Evolutionary conservation across 2,113 vertebrate species (phyloP).

Genomic region (Arvicanthis niloticus): DNA sequence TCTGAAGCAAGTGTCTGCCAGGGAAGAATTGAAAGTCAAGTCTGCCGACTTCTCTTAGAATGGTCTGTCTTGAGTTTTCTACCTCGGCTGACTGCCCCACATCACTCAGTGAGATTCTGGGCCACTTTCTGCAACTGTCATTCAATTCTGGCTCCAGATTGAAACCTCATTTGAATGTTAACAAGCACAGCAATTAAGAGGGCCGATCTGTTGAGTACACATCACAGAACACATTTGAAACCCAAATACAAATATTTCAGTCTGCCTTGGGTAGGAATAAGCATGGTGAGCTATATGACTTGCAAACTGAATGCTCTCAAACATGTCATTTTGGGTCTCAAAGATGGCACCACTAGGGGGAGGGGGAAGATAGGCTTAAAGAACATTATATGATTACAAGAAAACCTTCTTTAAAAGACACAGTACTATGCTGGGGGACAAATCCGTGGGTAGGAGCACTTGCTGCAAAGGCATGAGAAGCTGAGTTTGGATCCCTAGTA

Average conservation of each 20-base stretch:
- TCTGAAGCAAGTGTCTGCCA: not conserved
- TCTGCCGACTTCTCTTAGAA: not conserved
- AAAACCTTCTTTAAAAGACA: not conserved
- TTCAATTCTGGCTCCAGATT: conserved; percentile 50
- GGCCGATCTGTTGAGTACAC: conserved; percentile 63
- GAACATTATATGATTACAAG: not conserved
- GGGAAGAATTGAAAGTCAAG: not conserved
- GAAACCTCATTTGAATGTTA: conserved; percentile 68
- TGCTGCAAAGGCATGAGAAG: not conserved
- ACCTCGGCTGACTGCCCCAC: not conserved
- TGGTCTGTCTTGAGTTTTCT: not conserved
- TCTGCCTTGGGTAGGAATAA: not conserved
- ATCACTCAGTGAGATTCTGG: conserved; percentile 21
- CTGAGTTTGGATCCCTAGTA: not conserved
- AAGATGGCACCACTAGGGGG: not conserved
- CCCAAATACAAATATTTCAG: conserved; percentile 73
- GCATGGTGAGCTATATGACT: conserved; percentile 1
- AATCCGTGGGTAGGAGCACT: not conserved
- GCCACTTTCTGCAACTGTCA: conserved; percentile 53
- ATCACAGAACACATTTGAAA: conserved; percentile 65
- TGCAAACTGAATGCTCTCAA: not conserved
- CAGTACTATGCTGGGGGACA: not conserved
- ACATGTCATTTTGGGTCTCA: conserved; percentile 23
- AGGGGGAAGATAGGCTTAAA: not conserved
- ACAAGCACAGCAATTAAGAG: conserved; percentile 75